These are phyloP conservation scores for Crocuta crocuta DNA, from an alignment of 2,113 vertebrate genomes.

Conservation along the genomic window DNA sequence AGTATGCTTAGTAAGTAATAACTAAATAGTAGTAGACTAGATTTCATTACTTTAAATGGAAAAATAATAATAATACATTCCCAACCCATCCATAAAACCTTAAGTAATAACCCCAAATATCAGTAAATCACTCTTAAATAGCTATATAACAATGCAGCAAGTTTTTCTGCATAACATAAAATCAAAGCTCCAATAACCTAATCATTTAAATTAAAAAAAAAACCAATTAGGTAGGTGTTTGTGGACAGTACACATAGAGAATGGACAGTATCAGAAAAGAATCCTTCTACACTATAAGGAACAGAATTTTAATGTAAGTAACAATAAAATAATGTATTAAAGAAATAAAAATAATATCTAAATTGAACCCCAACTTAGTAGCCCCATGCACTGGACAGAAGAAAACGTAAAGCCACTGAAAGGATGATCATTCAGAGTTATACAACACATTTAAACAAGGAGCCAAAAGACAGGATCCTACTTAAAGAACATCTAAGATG, in stretches of 20 bases:
- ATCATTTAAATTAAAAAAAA: background rate
- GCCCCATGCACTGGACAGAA: background rate
- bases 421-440: background rate
- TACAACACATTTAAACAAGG: background rate
- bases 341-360: constrained; percentile 13
- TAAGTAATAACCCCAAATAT: background rate
- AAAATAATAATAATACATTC: background rate
- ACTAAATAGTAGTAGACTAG: background rate
- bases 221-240: background rate
- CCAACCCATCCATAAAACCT: background rate
- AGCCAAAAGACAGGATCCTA: background rate
- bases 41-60: constrained; percentile 2
- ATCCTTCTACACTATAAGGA: background rate
- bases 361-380: background rate
- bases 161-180: constrained; percentile 3
- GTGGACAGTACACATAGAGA: background rate
- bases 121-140: constrained; percentile 12
- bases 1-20: background rate
- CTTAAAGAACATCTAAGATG: background rate
- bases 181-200: background rate
- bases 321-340: constrained; percentile 5
- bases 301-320: background rate
- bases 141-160: background rate
- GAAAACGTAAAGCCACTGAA: background rate
- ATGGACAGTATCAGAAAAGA: background rate